These are phyloP conservation scores for Hoplodrina ambigua DNA, from an alignment of 2,888 invertebrate species.

Conservation along the genomic window DNA sequence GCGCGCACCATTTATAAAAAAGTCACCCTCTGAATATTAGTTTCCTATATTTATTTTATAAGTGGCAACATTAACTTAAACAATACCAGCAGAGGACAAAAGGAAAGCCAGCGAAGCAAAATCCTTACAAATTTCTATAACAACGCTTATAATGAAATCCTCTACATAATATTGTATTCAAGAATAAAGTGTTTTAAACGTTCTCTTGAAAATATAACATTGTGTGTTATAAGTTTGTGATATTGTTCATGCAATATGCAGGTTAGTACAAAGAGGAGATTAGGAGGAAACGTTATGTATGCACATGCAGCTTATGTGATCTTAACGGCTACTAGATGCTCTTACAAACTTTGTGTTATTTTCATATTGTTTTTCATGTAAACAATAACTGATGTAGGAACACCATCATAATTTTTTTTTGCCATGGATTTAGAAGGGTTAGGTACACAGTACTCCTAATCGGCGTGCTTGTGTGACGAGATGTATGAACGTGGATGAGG, in stretches of 20 bases:
- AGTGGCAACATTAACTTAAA: constrained; percentile 41
- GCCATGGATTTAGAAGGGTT: too few relatives aligned
- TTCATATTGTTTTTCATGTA: too few relatives aligned
- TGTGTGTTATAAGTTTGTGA: constrained; percentile 28
- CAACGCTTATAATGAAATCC: constrained; percentile 55
- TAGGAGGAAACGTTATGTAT: neutral
- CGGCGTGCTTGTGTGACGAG: too few relatives aligned
- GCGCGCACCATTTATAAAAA: constrained; percentile 9
- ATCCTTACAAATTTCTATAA: constrained; percentile 55
- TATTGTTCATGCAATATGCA: constrained; percentile 26
- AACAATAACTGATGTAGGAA: too few relatives aligned
- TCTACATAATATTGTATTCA: constrained; percentile 48
- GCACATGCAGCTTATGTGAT: neutral
- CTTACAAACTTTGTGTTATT: neutral
- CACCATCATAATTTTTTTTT: too few relatives aligned
- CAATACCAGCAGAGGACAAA: constrained; percentile 43
- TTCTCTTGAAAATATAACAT: constrained; percentile 15
- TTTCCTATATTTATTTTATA: constrained; percentile 46
- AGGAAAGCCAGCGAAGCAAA: constrained; percentile 38
- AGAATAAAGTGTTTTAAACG: constrained; percentile 42
- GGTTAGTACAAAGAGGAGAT: constrained; percentile 33
- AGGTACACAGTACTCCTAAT: too few relatives aligned
- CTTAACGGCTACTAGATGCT: neutral
- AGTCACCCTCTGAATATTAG: constrained; percentile 32
- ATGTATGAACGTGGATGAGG: too few relatives aligned